Evolutionary conservation across 1,140 invertebrate genomes (phyloP), one percentile per base, ranked within the genome.

Genomic region (Campoletis sonorensis): DNA sequence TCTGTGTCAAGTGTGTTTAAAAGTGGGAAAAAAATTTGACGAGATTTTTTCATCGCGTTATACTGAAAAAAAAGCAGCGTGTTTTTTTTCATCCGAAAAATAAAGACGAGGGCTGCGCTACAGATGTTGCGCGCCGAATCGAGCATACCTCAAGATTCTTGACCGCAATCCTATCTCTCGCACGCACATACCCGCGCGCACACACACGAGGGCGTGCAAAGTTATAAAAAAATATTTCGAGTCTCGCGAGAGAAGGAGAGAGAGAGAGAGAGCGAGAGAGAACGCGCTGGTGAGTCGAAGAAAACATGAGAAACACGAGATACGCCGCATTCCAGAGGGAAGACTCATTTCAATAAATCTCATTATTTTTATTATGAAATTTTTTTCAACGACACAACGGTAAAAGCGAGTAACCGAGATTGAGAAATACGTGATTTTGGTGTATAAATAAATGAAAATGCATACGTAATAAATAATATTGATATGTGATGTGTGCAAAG

Each of bases 141-240:
- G 72, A 75, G 72, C 61, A 54, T 73, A 73, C 71, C 71, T 37
- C 71, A 73, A 37, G 71, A 73, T 45, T 73, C 71, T 73, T 73
- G 71, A 73, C 71, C 71, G 71, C 71, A 40, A 73, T 73, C 71
- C 18, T 73, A n/a, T 73, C 33, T 73, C 33, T 26, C 40, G 7
- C 40, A 26, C 33, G n/a, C 37, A 21, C 71, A 21, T 18, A n/a
- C 37, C 1, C 30, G 3, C 33, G 40, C 33, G 73, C n/a, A 51
- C 54, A 58, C 11, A 45, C 40, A 45, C 40, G 54, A 58, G 54
- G 10, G 54, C 54, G 54, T 23, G 54, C 23, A 67, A 11, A 51
- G 33, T 7, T 21, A 33, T n/a, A 26, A 51, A 79, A n/a, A 10
- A 80, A 33, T 64, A 67, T 27, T 18, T 64, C 23, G 27, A 64